Conservation (phyloP, 2,797 vertebrate species). For the Silurus aristotelis region DNA sequence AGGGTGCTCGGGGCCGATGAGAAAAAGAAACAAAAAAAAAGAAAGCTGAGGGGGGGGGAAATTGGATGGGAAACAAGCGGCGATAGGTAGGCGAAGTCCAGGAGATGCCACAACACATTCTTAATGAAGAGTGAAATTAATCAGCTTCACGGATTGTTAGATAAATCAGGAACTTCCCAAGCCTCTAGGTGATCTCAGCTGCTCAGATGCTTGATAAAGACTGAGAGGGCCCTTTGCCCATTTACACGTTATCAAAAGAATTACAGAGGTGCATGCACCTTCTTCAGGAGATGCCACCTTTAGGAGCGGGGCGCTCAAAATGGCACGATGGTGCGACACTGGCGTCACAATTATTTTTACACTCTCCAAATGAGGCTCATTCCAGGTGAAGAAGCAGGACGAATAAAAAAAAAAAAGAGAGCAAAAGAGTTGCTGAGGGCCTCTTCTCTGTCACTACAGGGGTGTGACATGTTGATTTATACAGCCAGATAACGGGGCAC, state of each 20-base stretch:
- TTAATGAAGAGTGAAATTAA: conserved; percentile 84
- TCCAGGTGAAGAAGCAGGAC: conserved; percentile 63
- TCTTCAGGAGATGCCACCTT: conserved; percentile 64
- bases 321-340: conserved; percentile 66
- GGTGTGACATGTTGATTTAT: conserved; percentile 62
- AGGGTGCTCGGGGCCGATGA: conserved; percentile 53
- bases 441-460: conserved; percentile 1
- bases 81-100: conserved; percentile 64
- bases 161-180: conserved; percentile 75
- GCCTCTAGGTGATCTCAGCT: conserved; percentile 76
- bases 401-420: conserved; percentile 17
- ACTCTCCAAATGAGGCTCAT: conserved; percentile 54
- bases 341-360: conserved; percentile 77
- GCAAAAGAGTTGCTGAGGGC: conserved; percentile 17
- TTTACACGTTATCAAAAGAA: conserved; percentile 79
- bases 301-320: conserved; percentile 66
- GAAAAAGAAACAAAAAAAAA: conserved; percentile 48
- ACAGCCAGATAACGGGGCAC: conserved; percentile 54
- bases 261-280: conserved; percentile 70
- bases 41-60: conserved; percentile 28
- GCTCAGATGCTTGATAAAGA: conserved; percentile 73
- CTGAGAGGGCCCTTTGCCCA: conserved; percentile 71
- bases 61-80: conserved; percentile 43
- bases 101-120: conserved; percentile 75
- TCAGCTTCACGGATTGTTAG: conserved; percentile 76